Percentiles rank a stretch among this genome's conserved stretches.
phyloP scores from a whole-genome alignment of 2,797 vertebrate genomes.

The Chaenodraco wilsoni region DNA sequence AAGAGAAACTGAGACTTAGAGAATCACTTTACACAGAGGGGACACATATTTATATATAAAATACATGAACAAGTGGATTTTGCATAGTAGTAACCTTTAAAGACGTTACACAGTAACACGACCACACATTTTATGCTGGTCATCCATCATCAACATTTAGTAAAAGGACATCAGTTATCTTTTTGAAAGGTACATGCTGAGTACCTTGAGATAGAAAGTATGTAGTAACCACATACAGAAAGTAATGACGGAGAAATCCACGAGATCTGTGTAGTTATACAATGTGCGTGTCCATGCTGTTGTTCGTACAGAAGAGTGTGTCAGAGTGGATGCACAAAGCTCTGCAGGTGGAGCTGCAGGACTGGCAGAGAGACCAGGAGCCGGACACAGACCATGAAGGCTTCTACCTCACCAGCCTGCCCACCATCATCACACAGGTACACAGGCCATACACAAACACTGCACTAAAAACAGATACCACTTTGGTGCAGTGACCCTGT shows the following conservation, averaged over 20 bases:
- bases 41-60: no score
- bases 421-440: constrained; percentile 93
- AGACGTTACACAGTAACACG: no score
- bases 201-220: not conserved
- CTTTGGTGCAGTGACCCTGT: no score
- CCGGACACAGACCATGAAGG: constrained; percentile 93
- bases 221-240: not conserved
- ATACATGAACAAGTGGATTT: no score
- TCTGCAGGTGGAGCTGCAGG: constrained; percentile 91
- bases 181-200: not conserved
- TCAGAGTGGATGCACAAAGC: constrained; percentile 95
- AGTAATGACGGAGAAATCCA: no score
- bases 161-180: not conserved
- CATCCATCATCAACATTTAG: not conserved
- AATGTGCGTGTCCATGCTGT: constrained; percentile 38
- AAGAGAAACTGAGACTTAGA: no score
- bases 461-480: not conserved
- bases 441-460: not conserved
- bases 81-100: no score
- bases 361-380: constrained; percentile 93
- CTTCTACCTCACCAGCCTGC: constrained; percentile 92
- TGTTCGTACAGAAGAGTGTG: constrained; percentile 87
- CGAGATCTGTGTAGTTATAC: not conserved
- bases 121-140: not conserved
- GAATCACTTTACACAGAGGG: no score